A percentile compares a stretch with the other conserved stretches of the same genome.
Evolutionary conservation across 2,113 vertebrate genomes (phyloP).

Genomic region (Toxotes chatareus): DNA sequence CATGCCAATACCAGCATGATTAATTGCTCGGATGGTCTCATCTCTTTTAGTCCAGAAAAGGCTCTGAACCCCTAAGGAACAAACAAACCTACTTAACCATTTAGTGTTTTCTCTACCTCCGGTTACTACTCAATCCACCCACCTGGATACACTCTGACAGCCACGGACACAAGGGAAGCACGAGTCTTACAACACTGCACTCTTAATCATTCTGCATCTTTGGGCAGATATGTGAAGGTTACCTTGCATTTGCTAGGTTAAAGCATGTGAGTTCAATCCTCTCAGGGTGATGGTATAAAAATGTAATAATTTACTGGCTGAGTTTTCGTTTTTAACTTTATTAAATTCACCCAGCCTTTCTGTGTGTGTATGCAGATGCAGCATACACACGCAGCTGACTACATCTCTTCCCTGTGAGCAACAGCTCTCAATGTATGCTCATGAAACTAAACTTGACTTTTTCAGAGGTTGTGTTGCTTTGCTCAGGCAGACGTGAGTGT

Average conservation of each 20-base stretch:
- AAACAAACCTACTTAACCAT: constrained; percentile 78
- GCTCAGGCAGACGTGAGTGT: constrained; percentile 68
- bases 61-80: constrained; percentile 61
- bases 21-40: constrained; percentile 73
- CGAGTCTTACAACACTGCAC: constrained; percentile 44
- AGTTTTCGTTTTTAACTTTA: constrained; percentile 20
- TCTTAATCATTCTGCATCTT: constrained; percentile 65
- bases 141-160: constrained; percentile 71
- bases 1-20: constrained; percentile 78
- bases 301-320: neutral
- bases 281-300: neutral
- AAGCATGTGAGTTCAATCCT: constrained; percentile 14
- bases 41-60: constrained; percentile 69
- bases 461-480: constrained; percentile 34
- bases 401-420: constrained; percentile 21
- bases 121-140: constrained; percentile 70
- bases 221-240: constrained; percentile 51
- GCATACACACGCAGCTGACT: constrained; percentile 18
- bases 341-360: neutral
- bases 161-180: constrained; percentile 53
- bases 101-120: constrained; percentile 70
- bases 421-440: constrained; percentile 26
- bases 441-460: constrained; percentile 45
- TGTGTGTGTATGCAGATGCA: neutral
- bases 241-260: constrained; percentile 38